A percentile compares a stretch with the other conserved stretches of the same genome.
These are phyloP conservation scores for Cinclus mexicanus DNA, from an alignment of 2,113 vertebrate genomes.

Conservation along the genomic window DNA sequence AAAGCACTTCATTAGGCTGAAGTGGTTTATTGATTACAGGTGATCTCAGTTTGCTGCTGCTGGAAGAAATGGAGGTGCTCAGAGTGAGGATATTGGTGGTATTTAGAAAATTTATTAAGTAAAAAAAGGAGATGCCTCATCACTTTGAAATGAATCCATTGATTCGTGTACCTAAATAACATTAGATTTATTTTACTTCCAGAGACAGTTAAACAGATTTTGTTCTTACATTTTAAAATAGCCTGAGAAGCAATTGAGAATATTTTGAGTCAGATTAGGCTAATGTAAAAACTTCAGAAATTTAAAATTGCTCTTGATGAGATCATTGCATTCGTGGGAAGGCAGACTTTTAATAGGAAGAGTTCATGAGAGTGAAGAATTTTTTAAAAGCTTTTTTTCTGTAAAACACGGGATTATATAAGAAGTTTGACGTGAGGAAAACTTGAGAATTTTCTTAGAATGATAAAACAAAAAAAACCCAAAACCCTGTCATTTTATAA, in stretches of 20 bases:
- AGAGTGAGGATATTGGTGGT: neutral
- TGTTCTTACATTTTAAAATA: constrained; percentile 19
- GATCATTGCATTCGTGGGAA: neutral
- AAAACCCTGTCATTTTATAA: neutral
- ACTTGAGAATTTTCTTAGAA: neutral
- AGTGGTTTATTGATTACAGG: constrained; percentile 7
- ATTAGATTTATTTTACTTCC: constrained; percentile 11
- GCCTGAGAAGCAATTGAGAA: neutral
- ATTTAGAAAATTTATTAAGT: constrained; percentile 23
- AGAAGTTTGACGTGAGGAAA: neutral
- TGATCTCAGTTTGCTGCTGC: neutral
- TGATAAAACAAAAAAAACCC: neutral
- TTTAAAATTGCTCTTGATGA: neutral
- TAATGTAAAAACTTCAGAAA: neutral
- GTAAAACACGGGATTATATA: neutral
- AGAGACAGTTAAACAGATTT: neutral
- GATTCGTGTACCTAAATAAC: neutral
- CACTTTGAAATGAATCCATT: constrained; percentile 4
- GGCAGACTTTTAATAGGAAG: neutral
- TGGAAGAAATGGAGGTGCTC: neutral
- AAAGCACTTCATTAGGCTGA: neutral
- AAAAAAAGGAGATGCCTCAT: neutral
- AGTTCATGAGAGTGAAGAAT: neutral
- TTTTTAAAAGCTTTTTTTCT: neutral
- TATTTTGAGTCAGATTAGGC: constrained; percentile 3